Conservation (phyloP, 2,888 invertebrate genomes). For the Chironomus riparius region DNA sequence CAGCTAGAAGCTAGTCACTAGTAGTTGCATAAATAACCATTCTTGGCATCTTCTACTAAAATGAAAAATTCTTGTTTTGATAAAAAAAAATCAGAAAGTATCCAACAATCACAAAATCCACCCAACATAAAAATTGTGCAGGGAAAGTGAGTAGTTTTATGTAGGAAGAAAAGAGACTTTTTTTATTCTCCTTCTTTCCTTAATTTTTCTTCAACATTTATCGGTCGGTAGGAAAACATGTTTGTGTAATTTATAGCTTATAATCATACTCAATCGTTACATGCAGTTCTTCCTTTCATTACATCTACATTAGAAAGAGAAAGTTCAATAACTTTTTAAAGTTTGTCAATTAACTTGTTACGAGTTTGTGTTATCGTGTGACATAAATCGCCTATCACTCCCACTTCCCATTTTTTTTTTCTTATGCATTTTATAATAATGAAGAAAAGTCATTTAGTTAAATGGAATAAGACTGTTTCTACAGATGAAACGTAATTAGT, state of each 20-base stretch:
- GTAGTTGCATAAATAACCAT: too few species aligned
- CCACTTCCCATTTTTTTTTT: not conserved
- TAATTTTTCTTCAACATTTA: too few species aligned
- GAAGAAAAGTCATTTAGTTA: not conserved
- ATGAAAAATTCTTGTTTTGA: too few species aligned
- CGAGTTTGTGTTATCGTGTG: not conserved
- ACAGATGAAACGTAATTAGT: too few species aligned
- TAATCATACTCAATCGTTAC: not conserved
- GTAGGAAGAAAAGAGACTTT: too few species aligned
- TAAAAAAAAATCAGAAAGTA: too few species aligned
- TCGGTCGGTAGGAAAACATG: not conserved
- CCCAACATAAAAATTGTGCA: too few species aligned
- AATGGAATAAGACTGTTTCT: not conserved
- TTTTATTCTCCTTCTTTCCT: too few species aligned
- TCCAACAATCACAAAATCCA: too few species aligned
- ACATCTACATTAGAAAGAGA: not conserved
- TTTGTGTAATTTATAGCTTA: constrained; percentile 8
- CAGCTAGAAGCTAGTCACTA: too few species aligned
- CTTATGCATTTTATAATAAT: not conserved
- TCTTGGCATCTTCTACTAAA: too few species aligned
- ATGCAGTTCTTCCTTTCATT: not conserved
- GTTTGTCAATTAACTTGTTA: constrained; percentile 7
- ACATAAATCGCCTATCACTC: constrained; percentile 5
- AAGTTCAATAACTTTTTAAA: constrained; percentile 15
- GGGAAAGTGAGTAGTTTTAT: too few species aligned